Percentiles rank a stretch among this genome's conserved stretches.
phyloP scores from a whole-genome alignment of 23 tunicate genomes.

The Halocynthia aurantium region DNA sequence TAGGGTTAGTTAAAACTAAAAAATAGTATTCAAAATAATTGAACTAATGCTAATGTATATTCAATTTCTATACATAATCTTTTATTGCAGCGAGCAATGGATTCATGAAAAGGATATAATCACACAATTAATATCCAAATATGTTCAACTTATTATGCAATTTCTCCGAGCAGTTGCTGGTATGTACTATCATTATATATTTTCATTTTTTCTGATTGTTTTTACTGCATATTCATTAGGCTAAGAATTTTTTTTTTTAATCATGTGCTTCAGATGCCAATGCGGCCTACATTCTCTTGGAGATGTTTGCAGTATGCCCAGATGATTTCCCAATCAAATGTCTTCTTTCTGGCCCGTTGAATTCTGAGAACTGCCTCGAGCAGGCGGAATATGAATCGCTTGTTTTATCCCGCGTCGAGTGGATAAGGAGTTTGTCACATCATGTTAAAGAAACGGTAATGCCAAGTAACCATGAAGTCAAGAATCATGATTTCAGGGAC shows the following conservation, averaged over 20 bases:
- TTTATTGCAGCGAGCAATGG: neutral
- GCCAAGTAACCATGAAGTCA: neutral
- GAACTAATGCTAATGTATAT: neutral
- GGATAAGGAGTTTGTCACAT: constrained; percentile 15
- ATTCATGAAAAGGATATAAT: neutral
- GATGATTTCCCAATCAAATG: constrained; percentile 12
- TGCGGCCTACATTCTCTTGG: constrained; percentile 27
- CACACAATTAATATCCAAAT: constrained; percentile 1
- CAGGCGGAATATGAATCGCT: neutral
- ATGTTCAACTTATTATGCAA: constrained; percentile 13
- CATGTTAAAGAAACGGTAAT: constrained; percentile 31
- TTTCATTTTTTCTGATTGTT: neutral
- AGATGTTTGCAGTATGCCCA: constrained; percentile 33
- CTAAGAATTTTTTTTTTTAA: neutral
- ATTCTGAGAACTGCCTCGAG: neutral
- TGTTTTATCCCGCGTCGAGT: neutral
- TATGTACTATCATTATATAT: neutral
- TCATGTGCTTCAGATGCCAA: constrained; percentile 26
- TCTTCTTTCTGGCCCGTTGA: neutral
- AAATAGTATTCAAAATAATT: neutral
- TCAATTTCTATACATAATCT: neutral
- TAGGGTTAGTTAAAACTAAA: constrained; percentile 1
- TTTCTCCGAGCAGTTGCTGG: constrained; percentile 9
- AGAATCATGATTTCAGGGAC: neutral
- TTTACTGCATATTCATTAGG: neutral